Conservation (phyloP, 2,888 invertebrate species). For the Zygothrica quintamaculata region DNA sequence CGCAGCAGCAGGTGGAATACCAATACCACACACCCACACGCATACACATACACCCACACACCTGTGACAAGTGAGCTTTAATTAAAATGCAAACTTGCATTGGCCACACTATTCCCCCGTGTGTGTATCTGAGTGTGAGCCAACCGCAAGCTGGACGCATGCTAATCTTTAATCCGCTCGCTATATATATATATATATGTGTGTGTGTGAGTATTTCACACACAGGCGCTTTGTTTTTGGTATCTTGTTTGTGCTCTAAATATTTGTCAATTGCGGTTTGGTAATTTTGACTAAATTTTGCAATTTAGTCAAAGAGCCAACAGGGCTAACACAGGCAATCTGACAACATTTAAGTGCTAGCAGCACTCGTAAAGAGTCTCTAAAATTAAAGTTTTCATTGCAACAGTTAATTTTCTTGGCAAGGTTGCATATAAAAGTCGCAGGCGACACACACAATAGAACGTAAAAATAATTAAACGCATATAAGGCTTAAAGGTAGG, state of each 20-base stretch:
- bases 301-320: slow-evolving; percentile 3
- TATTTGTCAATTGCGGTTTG: slow-evolving; percentile 31
- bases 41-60: slow-evolving; percentile 5
- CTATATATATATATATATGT: background rate
- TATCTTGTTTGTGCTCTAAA: slow-evolving; percentile 24
- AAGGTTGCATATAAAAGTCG: slow-evolving; percentile 5
- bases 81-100: slow-evolving; percentile 22
- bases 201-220: slow-evolving; percentile 2
- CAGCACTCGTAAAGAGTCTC: slow-evolving; percentile 20
- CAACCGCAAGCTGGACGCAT: background rate
- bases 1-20: slow-evolving; percentile 57
- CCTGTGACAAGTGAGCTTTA: background rate
- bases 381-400: slow-evolving; percentile 39
- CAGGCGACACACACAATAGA: slow-evolving; percentile 31
- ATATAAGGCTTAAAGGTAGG: slow-evolving; percentile 32
- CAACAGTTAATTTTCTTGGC: slow-evolving; percentile 28
- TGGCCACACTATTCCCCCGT: background rate
- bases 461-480: slow-evolving; percentile 73
- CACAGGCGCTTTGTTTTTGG: background rate
- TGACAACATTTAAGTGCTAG: no score
- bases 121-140: background rate
- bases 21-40: slow-evolving; percentile 21
- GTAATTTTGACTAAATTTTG: slow-evolving; percentile 13
- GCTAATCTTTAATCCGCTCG: background rate
- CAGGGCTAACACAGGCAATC: no score